phyloP scores from a whole-genome alignment of 2,797 vertebrate genomes.

The Remorina albescens region DNA sequence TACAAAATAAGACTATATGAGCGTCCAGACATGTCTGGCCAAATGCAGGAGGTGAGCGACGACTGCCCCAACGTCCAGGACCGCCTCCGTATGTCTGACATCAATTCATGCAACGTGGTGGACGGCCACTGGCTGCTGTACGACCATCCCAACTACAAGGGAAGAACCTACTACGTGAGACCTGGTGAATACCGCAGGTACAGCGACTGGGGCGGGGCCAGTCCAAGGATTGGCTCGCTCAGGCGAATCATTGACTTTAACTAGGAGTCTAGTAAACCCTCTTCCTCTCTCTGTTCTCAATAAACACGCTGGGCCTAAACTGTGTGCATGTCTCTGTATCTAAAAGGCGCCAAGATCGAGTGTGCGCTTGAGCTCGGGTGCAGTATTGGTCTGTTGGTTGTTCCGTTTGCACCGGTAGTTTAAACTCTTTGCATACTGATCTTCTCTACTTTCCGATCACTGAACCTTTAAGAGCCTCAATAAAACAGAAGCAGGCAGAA shows the following conservation, averaged over 20 bases:
- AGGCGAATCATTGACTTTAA: constrained; percentile 74
- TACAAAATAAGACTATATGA: constrained; percentile 75
- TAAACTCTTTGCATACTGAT: fast-evolving
- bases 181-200: constrained; percentile 73
- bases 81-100: constrained; percentile 70
- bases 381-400: not conserved
- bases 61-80: constrained; percentile 77
- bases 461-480: not conserved
- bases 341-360: no score
- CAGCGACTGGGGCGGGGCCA: constrained; percentile 72
- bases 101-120: constrained; percentile 74
- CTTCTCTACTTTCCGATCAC: not conserved
- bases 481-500: not conserved
- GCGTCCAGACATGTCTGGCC: constrained; percentile 70
- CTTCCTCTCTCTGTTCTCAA: constrained; percentile 55
- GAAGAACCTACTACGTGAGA: constrained; percentile 73
- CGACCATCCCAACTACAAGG: constrained; percentile 78
- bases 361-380: no score
- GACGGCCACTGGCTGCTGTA: constrained; percentile 78
- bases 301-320: constrained; percentile 61
- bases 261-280: constrained; percentile 45
- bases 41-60: constrained; percentile 74
- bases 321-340: not conserved
- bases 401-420: not conserved
- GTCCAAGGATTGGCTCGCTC: constrained; percentile 70